phyloP scores from a whole-genome alignment of 2,113 vertebrate genomes.

The Climacteris rufus region DNA sequence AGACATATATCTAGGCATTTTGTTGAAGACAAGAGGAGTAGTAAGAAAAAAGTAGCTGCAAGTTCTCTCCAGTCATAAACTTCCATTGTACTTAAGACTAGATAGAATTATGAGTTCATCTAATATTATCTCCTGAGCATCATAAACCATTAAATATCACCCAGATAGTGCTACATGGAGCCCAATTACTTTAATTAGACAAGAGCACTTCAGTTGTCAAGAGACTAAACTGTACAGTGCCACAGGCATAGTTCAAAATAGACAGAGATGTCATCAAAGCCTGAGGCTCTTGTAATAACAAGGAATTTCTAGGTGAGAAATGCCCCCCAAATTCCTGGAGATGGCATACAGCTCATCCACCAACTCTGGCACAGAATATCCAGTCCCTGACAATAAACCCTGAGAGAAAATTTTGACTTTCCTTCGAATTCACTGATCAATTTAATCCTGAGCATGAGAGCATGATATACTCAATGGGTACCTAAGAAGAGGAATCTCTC shows the following conservation, averaged over 20 bases:
- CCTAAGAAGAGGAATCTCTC: neutral
- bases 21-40: neutral
- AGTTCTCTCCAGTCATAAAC: neutral
- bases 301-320: neutral
- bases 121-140: constrained; percentile 20
- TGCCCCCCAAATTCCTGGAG: neutral
- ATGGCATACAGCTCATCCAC: neutral
- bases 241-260: neutral
- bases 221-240: neutral
- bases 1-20: neutral
- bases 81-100: neutral
- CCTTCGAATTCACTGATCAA: neutral
- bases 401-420: neutral
- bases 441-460: neutral
- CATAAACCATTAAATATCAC: constrained; percentile 14
- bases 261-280: neutral
- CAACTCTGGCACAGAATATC: neutral
- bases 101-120: neutral
- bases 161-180: neutral
- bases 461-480: neutral
- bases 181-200: constrained; percentile 52
- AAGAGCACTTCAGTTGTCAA: neutral
- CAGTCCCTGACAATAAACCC: neutral
- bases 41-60: neutral
- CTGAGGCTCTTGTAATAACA: neutral